These are phyloP conservation scores for Cephus cinctus DNA, from an alignment of 1,140 invertebrate species.

Conservation along the genomic window DNA sequence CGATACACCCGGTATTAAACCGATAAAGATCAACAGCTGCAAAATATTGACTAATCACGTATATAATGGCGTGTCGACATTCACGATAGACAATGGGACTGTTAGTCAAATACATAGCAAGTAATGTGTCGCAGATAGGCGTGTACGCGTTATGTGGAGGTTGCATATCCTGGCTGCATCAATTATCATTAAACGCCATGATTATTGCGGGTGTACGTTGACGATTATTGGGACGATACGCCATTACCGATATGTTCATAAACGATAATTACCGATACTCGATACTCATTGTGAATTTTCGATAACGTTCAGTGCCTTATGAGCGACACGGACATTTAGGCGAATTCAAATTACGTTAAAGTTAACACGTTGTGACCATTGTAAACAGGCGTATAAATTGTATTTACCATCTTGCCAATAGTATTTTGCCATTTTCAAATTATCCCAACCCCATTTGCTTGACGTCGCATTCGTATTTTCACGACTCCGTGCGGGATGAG, in stretches of 20 bases:
- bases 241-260: constrained; percentile 41
- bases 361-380: no score
- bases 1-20: constrained; percentile 20
- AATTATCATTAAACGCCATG: constrained; percentile 54
- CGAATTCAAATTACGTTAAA: no score
- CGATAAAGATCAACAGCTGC: constrained; percentile 29
- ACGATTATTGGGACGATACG: constrained; percentile 46
- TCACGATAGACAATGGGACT: constrained; percentile 21
- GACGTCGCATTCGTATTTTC: no score
- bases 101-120: no score
- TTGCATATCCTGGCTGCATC: constrained; percentile 44
- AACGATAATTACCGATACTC: constrained; percentile 46
- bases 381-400: no score
- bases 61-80: constrained; percentile 13
- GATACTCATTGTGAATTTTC: constrained; percentile 42
- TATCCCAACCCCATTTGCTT: no score
- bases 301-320: constrained; percentile 40
- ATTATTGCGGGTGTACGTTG: constrained; percentile 43
- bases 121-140: constrained; percentile 25
- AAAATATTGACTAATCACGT: constrained; percentile 33
- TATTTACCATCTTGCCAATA: no score
- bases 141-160: constrained; percentile 26
- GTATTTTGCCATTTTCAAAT: no score
- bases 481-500: no score
- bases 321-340: no score